These are phyloP conservation scores for Chlorops oryzae DNA, from an alignment of 1,140 invertebrate species.

Conservation along the genomic window DNA sequence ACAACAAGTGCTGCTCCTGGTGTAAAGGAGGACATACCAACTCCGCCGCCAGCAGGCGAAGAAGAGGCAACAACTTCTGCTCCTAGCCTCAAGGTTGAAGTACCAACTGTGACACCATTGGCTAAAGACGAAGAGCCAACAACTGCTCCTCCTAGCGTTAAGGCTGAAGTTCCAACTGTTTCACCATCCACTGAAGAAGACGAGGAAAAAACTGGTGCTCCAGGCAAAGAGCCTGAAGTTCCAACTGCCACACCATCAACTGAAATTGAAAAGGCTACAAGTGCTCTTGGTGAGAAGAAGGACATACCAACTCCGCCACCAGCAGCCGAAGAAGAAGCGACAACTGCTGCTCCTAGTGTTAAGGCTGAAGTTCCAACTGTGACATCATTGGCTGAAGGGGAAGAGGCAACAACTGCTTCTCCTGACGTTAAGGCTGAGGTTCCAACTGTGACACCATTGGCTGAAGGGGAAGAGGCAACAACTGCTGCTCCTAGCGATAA, in stretches of 20 bases:
- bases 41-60: too few relatives aligned
- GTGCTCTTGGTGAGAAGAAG: not conserved
- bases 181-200: too few relatives aligned
- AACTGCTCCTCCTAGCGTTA: not conserved
- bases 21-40: too few relatives aligned
- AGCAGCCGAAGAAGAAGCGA: not conserved
- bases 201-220: too few relatives aligned
- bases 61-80: too few relatives aligned
- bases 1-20: too few relatives aligned
- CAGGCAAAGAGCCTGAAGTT: not conserved
- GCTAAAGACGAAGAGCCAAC: not conserved
- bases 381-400: too few relatives aligned
- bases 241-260: not conserved
- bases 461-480: not conserved
- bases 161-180: not conserved
- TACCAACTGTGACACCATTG: constrained; percentile 1
- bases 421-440: too few relatives aligned
- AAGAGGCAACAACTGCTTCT: too few relatives aligned
- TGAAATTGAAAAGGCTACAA: constrained; percentile 3
- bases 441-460: not conserved
- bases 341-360: not conserved
- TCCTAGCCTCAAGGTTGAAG: too few relatives aligned
- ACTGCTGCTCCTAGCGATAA: not conserved
- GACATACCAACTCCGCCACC: not conserved
- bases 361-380: too few relatives aligned